phyloP scores from a whole-genome alignment of 2,888 invertebrate genomes.

The Campaea margaritaria region DNA sequence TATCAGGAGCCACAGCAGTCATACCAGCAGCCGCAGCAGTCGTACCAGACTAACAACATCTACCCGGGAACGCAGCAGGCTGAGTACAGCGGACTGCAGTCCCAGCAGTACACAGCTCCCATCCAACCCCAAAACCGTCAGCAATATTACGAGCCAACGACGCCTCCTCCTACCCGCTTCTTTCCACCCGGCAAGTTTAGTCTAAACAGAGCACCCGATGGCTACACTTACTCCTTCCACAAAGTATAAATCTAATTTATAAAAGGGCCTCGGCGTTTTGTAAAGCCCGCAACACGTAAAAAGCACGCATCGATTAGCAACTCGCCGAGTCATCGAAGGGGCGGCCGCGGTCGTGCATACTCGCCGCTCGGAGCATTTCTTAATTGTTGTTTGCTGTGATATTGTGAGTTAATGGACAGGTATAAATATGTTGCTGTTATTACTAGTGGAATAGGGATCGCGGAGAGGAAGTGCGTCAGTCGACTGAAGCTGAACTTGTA shows the following conservation, averaged over 20 bases:
- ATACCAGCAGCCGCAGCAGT: constrained; percentile 54
- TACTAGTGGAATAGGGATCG: constrained; percentile 60
- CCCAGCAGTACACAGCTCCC: constrained; percentile 62
- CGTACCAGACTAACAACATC: constrained; percentile 75
- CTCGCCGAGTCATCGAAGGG: constrained; percentile 76
- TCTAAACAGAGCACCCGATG: constrained; percentile 94
- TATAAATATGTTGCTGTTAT: constrained; percentile 72
- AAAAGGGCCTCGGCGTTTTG: constrained; percentile 69
- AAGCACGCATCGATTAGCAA: constrained; percentile 77
- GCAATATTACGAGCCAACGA: constrained; percentile 85
- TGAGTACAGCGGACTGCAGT: constrained; percentile 77
- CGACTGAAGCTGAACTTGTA: constrained; percentile 72
- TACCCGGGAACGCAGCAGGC: constrained; percentile 80
- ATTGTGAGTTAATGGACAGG: constrained; percentile 82
- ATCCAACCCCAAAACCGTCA: constrained; percentile 43
- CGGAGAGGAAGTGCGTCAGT: constrained; percentile 59
- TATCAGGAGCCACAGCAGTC: constrained; percentile 53
- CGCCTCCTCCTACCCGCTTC: constrained; percentile 90
- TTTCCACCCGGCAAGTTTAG: constrained; percentile 94
- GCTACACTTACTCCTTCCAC: constrained; percentile 94
- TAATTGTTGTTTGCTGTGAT: constrained; percentile 84
- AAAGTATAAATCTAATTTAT: constrained; percentile 81
- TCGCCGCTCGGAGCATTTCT: constrained; percentile 75
- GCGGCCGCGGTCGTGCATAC: constrained; percentile 57
- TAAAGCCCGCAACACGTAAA: constrained; percentile 67